phyloP scores from a whole-genome alignment of 2,797 vertebrate genomes.

The Hozukius guyotensis region DNA sequence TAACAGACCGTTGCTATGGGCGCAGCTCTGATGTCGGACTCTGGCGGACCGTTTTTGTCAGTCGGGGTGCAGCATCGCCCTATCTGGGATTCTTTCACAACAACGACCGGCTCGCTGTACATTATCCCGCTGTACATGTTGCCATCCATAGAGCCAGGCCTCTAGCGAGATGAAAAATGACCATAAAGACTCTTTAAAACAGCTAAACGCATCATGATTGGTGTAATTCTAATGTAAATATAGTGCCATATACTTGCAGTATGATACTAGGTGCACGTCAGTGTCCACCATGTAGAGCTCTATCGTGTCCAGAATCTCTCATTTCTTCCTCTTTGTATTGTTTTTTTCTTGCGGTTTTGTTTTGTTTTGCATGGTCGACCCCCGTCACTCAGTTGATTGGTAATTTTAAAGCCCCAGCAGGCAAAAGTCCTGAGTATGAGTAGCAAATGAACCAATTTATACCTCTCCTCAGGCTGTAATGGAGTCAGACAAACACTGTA shows the following conservation, averaged over 20 bases:
- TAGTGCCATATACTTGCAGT: not conserved
- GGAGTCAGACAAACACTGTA: conserved; percentile 6
- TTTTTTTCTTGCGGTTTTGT: conserved; percentile 7
- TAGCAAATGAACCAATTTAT: conserved; percentile 48
- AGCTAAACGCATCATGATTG: not conserved
- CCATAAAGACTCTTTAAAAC: too few species aligned
- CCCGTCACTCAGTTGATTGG: conserved; percentile 40
- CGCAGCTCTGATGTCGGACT: too few species aligned
- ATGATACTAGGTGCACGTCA: not conserved
- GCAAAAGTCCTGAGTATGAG: conserved; percentile 21
- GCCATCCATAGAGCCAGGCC: too few species aligned
- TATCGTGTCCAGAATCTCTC: not conserved
- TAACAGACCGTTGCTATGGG: too few species aligned
- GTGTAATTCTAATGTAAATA: not conserved
- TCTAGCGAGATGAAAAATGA: too few species aligned
- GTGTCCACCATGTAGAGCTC: not conserved
- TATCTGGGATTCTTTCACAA: too few species aligned
- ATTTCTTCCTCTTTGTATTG: not conserved
- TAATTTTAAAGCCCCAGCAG: conserved; percentile 46
- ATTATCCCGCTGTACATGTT: too few species aligned
- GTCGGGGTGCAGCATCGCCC: too few species aligned
- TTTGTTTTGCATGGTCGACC: conserved; percentile 26
- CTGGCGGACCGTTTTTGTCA: too few species aligned
- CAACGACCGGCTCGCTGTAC: too few species aligned
- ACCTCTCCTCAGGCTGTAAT: conserved; percentile 19